Conservation (phyloP, 2,113 vertebrate species). For the Dermatemys mawii region DNA sequence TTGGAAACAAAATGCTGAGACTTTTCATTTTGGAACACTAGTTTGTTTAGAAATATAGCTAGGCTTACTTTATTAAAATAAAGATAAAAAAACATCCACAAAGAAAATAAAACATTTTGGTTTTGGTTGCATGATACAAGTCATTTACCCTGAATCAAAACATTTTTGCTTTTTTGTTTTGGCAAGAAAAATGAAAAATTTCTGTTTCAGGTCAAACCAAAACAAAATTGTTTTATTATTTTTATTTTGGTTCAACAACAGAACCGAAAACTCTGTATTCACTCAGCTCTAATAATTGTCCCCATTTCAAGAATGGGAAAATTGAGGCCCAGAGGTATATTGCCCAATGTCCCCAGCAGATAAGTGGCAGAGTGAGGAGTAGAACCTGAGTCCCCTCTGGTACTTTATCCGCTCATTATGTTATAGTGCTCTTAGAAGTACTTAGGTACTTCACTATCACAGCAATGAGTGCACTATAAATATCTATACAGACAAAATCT, state of each 20-base stretch:
- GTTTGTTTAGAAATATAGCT: background rate
- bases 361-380: background rate
- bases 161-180: background rate
- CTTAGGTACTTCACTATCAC: background rate
- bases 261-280: background rate
- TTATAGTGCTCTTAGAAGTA: background rate
- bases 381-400: background rate
- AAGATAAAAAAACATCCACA: background rate
- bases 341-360: background rate
- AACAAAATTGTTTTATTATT: background rate
- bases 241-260: background rate
- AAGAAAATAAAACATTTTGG: background rate
- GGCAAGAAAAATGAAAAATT: background rate
- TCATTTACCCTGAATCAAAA: background rate
- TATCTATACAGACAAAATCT: background rate
- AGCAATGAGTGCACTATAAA: background rate
- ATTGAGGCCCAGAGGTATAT: background rate
- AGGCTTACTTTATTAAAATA: background rate
- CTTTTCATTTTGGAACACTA: background rate
- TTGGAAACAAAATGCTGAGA: background rate
- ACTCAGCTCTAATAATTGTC: background rate
- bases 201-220: background rate
- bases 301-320: background rate
- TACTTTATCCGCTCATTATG: background rate
- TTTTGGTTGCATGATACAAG: background rate